Evolutionary conservation across 2,888 invertebrate genomes (phyloP).

Genomic region (Amaurobius ferox): DNA sequence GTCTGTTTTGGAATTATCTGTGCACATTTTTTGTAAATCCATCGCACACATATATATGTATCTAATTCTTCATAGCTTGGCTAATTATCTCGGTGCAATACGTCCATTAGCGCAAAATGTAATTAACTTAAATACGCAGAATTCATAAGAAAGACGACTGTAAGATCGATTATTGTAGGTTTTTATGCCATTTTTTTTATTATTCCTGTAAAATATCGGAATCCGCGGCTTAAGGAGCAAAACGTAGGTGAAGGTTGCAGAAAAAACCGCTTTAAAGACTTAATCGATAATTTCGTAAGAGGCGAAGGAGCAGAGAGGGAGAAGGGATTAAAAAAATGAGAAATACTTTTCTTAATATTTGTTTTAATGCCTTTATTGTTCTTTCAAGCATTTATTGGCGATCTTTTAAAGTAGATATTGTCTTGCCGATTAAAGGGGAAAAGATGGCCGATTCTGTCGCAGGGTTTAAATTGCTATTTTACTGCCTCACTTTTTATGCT

Average conservation of each 20-base stretch:
- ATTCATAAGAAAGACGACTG: constrained; percentile 66
- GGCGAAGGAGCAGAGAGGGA: constrained; percentile 5
- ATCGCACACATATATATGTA: constrained; percentile 20
- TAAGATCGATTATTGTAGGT: constrained; percentile 62
- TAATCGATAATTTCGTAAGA: constrained; percentile 58
- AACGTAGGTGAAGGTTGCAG: constrained; percentile 32
- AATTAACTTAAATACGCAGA: constrained; percentile 71
- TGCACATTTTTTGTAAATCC: background rate
- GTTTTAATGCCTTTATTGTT: constrained; percentile 70
- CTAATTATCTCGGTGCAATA: constrained; percentile 63
- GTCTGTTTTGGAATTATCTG: constrained; percentile 44
- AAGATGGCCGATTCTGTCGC: constrained; percentile 17
- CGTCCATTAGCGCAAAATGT: constrained; percentile 67
- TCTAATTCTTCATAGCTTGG: constrained; percentile 49
- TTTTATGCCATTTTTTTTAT: constrained; percentile 41
- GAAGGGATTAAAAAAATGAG: constrained; percentile 43
- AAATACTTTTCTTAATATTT: constrained; percentile 63
- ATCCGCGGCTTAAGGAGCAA: constrained; percentile 28
- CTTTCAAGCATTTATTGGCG: constrained; percentile 63
- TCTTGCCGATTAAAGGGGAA: constrained; percentile 32
- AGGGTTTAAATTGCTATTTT: constrained; percentile 35
- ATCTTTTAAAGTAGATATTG: constrained; percentile 42
- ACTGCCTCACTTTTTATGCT: background rate
- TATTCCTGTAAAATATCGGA: constrained; percentile 59
- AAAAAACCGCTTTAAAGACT: constrained; percentile 51